Percentiles rank a stretch among this genome's conserved stretches.
These are phyloP conservation scores for Corydoras sp. DNA, from an alignment of 2,113 vertebrate genomes.

Conservation along the genomic window DNA sequence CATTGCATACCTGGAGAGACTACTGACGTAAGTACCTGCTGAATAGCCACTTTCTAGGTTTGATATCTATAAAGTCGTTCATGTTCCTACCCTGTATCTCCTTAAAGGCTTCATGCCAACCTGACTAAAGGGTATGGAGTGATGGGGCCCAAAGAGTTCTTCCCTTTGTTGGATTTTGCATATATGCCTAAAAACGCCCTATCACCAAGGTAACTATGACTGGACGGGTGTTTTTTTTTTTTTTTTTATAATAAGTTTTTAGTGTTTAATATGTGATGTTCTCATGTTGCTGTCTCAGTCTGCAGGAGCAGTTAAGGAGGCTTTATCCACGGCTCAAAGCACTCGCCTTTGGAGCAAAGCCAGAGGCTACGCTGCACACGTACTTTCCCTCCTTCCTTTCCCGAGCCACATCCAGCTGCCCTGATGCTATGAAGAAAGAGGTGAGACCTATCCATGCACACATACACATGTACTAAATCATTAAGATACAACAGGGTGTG, in stretches of 20 bases:
- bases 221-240: no score
- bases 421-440: constrained; percentile 82
- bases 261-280: background rate
- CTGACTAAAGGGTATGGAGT: constrained; percentile 91
- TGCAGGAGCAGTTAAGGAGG: constrained; percentile 85
- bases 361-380: constrained; percentile 77
- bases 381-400: constrained; percentile 96
- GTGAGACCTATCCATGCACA: constrained; percentile 53
- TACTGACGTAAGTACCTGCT: constrained; percentile 78
- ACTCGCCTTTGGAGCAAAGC: constrained; percentile 83
- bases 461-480: background rate
- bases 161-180: constrained; percentile 92
- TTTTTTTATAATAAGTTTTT: no score
- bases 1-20: constrained; percentile 83
- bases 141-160: constrained; percentile 93
- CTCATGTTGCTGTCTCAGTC: constrained; percentile 54
- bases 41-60: background rate
- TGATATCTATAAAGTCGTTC: background rate
- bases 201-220: constrained; percentile 68
- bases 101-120: constrained; percentile 82
- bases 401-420: constrained; percentile 78
- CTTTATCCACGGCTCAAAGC: constrained; percentile 89
- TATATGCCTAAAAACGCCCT: constrained; percentile 95
- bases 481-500: no score
- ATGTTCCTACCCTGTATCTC: background rate